Evolutionary conservation across 1,140 invertebrate species (phyloP), one percentile per base, ranked within the genome.

Genomic region (Brachionus calyciflorus): DNA sequence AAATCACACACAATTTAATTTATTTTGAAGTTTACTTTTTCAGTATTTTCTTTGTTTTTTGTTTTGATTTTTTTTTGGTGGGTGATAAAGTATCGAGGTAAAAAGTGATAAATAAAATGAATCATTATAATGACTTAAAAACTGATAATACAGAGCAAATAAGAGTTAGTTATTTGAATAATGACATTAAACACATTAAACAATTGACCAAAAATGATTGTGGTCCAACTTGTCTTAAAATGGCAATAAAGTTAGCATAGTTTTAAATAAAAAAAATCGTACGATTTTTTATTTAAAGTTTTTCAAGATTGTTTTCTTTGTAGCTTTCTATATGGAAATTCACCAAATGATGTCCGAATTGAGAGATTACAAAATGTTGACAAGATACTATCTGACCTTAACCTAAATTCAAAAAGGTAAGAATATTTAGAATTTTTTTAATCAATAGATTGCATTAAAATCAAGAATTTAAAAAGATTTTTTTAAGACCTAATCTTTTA

Each of bases 161-260:
- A 9, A 41, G 40, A 44, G 1, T 17, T 21, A 26, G 40, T 40
- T 73, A 10, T 14, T n/a, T 73, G 0, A 73, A 73, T 21, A 73
- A 51, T 21, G 51, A 55, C 7, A 41, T 73, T 17, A 73, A 73
- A 24, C 69, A 73, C 41, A 51, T 73, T 5, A 49, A 41, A 24
- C 69, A 73, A 41, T 37, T 41, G 19, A 51, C 24, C 48, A 48
- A 33, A 41, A 51, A 73, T 55, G 69, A 73, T 19, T 73, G 69
- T 30, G 69, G 69, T 24, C 44, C 30, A 33, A 26, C 69, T 49
- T 73, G 69, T 49, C 46, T 73, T 9, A 73, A 73, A 26, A 73
- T 73, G 69, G 69, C 69, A 33, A 55, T 73, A 17, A 73, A 40
- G 69, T 73, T 49, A 65, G 60, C 21, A 26, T 41, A 19, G 9